Conservation (phyloP, 1,140 invertebrate genomes). For the Drosophila funebris region DNA sequence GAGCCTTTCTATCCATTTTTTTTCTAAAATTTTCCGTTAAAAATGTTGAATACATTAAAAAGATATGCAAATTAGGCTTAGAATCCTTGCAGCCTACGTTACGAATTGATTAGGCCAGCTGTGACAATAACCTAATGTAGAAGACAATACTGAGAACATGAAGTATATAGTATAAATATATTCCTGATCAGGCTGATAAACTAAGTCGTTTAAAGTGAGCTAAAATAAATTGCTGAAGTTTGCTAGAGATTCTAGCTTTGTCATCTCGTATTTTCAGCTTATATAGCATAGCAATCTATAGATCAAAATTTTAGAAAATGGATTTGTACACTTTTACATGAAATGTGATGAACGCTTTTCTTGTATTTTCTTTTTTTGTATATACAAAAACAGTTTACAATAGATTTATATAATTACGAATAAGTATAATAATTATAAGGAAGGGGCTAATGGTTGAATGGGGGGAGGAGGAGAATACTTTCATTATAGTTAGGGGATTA, state of each 20-base stretch:
- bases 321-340: neutral
- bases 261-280: no score
- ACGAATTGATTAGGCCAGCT: slow-evolving; percentile 6
- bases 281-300: no score
- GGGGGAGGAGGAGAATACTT: slow-evolving; percentile 51
- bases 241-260: no score
- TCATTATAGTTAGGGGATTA: slow-evolving; percentile 29
- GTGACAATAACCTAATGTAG: neutral
- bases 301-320: neutral
- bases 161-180: no score
- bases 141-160: neutral
- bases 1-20: slow-evolving; percentile 31
- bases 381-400: slow-evolving; percentile 79
- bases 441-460: neutral
- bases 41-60: slow-evolving; percentile 45
- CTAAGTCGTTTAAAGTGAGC: no score
- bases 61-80: neutral
- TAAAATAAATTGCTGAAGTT: no score
- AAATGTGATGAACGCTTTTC: slow-evolving; percentile 38
- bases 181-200: no score
- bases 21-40: slow-evolving; percentile 58
- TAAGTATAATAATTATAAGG: slow-evolving; percentile 31
- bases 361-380: slow-evolving; percentile 72
- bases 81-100: neutral
- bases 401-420: slow-evolving; percentile 51